A percentile compares a stretch with the other conserved stretches of the same genome.
Evolutionary conservation across 2,113 vertebrate species (phyloP).

Genomic region (Phoenicopterus ruber): DNA sequence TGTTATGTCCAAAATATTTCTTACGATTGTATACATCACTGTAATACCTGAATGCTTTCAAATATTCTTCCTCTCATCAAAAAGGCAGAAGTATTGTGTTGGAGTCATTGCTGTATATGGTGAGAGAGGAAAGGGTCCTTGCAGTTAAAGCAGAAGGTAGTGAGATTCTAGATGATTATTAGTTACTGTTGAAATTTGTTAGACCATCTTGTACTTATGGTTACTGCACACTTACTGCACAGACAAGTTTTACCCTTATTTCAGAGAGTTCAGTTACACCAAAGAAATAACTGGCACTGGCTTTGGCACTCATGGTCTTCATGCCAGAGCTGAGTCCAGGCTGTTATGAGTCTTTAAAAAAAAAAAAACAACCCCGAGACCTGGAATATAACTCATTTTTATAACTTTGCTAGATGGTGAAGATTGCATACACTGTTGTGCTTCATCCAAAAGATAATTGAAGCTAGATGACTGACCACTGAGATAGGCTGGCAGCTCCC

Average conservation of each 20-base stretch:
- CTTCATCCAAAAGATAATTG: background rate
- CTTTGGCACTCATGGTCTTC: background rate
- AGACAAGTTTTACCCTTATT: background rate
- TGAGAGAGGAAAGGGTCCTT: background rate
- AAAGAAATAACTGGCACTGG: background rate
- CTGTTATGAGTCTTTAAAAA: background rate
- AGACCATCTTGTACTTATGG: background rate
- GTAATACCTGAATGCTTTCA: background rate
- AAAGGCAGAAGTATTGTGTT: background rate
- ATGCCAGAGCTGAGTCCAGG: background rate
- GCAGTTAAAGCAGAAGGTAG: background rate
- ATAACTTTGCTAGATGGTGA: background rate
- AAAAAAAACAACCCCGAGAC: background rate
- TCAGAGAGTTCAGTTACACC: background rate
- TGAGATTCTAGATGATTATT: background rate
- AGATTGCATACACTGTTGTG: background rate
- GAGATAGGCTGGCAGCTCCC: background rate
- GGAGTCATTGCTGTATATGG: background rate
- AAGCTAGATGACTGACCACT: background rate
- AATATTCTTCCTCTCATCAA: background rate
- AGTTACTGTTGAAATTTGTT: background rate
- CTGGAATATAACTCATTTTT: background rate
- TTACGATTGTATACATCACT: background rate
- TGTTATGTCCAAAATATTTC: background rate
- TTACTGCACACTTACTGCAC: background rate